A percentile compares a stretch with the other conserved stretches of the same genome.
Conservation (phyloP, 2,797 vertebrate species). For the Bufotes viridis region DNA sequence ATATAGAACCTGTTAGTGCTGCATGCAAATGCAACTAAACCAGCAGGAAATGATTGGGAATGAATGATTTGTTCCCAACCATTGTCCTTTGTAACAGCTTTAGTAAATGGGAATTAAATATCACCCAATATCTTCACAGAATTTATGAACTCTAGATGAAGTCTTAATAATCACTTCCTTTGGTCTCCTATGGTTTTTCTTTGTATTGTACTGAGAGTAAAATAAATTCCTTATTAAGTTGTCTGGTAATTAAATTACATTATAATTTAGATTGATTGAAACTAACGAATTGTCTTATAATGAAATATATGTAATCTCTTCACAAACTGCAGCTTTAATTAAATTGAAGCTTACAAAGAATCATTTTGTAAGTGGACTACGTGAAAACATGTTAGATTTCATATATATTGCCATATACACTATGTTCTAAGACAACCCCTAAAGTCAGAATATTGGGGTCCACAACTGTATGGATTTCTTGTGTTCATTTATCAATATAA, state of each 20-base stretch:
- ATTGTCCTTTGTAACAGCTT: too few relatives aligned
- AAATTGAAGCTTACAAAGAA: background rate
- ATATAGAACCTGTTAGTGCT: too few relatives aligned
- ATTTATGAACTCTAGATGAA: background rate
- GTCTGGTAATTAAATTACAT: conserved; percentile 40
- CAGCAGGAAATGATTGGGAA: too few relatives aligned
- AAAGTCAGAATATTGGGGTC: too few relatives aligned
- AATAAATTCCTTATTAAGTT: conserved; percentile 5
- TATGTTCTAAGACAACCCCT: too few relatives aligned
- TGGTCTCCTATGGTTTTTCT: background rate
- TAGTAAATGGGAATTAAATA: background rate
- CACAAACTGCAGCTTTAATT: conserved; percentile 25
- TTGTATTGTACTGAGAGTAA: background rate
- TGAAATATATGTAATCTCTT: conserved; percentile 26
- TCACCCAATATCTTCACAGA: background rate
- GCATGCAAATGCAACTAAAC: too few relatives aligned
- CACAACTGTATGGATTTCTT: too few relatives aligned
- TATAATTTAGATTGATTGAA: conserved; percentile 36
- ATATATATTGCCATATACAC: background rate
- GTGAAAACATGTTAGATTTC: background rate
- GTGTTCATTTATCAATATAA: too few relatives aligned
- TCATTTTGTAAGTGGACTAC: background rate
- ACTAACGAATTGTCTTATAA: conserved; percentile 27
- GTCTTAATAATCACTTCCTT: background rate
- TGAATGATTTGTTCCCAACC: too few relatives aligned